Evolutionary conservation across 2,797 vertebrate genomes (phyloP).

Genomic region (Schizopygopsis pylzovi): DNA sequence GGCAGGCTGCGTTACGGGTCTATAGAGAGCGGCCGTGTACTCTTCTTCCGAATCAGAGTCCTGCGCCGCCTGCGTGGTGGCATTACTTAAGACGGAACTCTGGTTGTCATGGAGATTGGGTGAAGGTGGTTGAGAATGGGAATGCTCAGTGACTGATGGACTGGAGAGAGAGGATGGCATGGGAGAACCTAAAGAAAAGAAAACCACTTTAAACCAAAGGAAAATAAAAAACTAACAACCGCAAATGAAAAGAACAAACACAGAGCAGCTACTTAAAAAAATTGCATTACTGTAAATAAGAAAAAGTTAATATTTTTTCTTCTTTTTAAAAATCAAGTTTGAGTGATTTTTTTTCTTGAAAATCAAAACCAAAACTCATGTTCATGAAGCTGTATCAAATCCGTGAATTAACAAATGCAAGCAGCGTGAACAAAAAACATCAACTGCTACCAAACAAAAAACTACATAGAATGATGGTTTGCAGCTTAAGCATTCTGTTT

Average conservation of each 20-base stretch:
- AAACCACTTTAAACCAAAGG: slow-evolving; percentile 65
- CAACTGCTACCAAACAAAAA: not conserved
- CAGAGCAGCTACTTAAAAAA: not conserved
- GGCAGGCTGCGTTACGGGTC: slow-evolving; percentile 67
- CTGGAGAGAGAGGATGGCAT: slow-evolving; percentile 83
- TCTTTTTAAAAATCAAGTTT: not conserved
- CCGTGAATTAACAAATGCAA: not conserved
- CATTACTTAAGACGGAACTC: slow-evolving; percentile 83
- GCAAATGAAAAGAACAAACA: slow-evolving; percentile 47
- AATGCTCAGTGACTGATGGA: slow-evolving; percentile 78
- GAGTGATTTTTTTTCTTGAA: not conserved
- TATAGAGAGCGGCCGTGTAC: slow-evolving; percentile 72
- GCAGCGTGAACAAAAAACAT: not conserved
- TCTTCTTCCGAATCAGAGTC: slow-evolving; percentile 82
- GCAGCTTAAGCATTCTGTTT: slow-evolving; percentile 15
- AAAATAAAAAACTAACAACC: slow-evolving; percentile 34
- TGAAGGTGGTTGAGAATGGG: slow-evolving; percentile 80
- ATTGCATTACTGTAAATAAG: slow-evolving; percentile 16
- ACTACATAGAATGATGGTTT: slow-evolving; percentile 10
- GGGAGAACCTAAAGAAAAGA: slow-evolving; percentile 76
- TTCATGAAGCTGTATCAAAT: slow-evolving; percentile 14
- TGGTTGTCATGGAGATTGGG: slow-evolving; percentile 85
- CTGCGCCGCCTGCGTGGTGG: slow-evolving; percentile 78
- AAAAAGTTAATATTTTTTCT: not conserved
- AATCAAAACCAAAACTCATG: not conserved